A percentile compares a stretch with the other conserved stretches of the same genome.
Conservation (phyloP, 92 coral and sea anemone species). For the Muricea muricata region DNA sequence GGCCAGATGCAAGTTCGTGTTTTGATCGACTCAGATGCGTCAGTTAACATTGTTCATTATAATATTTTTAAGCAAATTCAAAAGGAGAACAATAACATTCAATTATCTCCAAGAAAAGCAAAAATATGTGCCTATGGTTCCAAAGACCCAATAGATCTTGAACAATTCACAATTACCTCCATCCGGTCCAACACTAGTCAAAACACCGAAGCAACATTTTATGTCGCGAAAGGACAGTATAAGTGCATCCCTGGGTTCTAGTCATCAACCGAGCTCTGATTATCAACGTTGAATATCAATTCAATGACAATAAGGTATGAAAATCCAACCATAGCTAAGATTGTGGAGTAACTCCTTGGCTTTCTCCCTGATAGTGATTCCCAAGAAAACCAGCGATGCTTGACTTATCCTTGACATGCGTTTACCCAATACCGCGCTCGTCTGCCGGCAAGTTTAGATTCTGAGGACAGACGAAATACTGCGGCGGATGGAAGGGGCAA, state of each 20-base stretch:
- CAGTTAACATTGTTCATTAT: conserved; percentile 50
- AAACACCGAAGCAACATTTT: conserved; percentile 46
- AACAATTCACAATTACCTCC: conserved; percentile 10
- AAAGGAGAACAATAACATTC: neutral
- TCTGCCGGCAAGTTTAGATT: conserved; percentile 56
- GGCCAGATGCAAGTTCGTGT: conserved; percentile 11
- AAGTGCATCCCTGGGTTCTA: too few relatives aligned
- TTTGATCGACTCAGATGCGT: conserved; percentile 57
- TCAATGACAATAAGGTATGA: conserved; percentile 3
- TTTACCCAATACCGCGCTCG: conserved; percentile 52
- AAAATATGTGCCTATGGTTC: conserved; percentile 49
- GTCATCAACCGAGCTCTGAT: too few relatives aligned
- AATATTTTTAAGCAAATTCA: too few relatives aligned
- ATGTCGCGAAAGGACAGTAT: conserved; percentile 31
- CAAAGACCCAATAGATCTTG: too few relatives aligned
- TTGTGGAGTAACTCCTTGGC: conserved; percentile 57
- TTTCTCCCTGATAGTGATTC: conserved; percentile 54
- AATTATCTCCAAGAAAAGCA: conserved; percentile 1
- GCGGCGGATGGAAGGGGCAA: conserved; percentile 60
- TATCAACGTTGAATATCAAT: conserved; percentile 36
- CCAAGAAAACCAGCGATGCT: conserved; percentile 58
- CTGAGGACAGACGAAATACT: conserved; percentile 63
- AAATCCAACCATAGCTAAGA: conserved; percentile 7
- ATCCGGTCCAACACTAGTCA: conserved; percentile 37
- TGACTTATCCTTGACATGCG: conserved; percentile 57